These are phyloP conservation scores for Sardina pilchardus DNA, from an alignment of 2,113 vertebrate species.

Conservation along the genomic window DNA sequence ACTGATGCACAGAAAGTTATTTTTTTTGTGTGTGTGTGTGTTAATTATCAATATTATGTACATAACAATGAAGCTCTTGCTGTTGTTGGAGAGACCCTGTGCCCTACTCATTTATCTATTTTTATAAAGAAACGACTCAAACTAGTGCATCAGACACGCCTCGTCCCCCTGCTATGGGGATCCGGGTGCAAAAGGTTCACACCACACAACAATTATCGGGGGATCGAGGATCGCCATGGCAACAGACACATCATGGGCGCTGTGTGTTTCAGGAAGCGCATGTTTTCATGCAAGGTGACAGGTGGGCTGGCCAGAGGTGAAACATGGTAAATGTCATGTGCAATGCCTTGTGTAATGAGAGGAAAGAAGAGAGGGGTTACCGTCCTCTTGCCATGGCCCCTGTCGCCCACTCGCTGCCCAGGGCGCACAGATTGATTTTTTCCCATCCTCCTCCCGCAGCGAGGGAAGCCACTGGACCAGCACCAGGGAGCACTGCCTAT, in stretches of 20 bases:
- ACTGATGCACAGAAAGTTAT: neutral
- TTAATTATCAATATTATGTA: neutral
- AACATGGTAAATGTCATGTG: constrained; percentile 44
- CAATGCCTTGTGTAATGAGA: constrained; percentile 40
- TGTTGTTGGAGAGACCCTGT: neutral
- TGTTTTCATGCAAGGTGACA: constrained; percentile 31
- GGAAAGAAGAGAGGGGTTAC: constrained; percentile 25
- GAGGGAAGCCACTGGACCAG: constrained; percentile 22
- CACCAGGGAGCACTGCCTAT: constrained; percentile 41
- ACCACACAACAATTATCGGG: constrained; percentile 42
- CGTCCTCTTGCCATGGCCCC: neutral
- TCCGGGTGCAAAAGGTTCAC: constrained; percentile 17
- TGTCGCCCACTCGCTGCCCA: constrained; percentile 1
- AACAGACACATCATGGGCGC: constrained; percentile 36
- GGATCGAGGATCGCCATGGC: constrained; percentile 38
- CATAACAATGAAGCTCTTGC: neutral
- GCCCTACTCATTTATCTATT: neutral
- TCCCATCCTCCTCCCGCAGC: constrained; percentile 1
- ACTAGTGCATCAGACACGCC: neutral
- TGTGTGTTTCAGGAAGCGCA: constrained; percentile 21
- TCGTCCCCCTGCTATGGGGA: neutral
- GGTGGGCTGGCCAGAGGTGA: constrained; percentile 27
- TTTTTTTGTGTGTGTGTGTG: neutral
- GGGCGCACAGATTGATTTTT: constrained; percentile 34
- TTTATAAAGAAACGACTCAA: neutral